These are phyloP conservation scores for Hemistola chrysoprasaria DNA, from an alignment of 2,888 invertebrate species.

Conservation along the genomic window DNA sequence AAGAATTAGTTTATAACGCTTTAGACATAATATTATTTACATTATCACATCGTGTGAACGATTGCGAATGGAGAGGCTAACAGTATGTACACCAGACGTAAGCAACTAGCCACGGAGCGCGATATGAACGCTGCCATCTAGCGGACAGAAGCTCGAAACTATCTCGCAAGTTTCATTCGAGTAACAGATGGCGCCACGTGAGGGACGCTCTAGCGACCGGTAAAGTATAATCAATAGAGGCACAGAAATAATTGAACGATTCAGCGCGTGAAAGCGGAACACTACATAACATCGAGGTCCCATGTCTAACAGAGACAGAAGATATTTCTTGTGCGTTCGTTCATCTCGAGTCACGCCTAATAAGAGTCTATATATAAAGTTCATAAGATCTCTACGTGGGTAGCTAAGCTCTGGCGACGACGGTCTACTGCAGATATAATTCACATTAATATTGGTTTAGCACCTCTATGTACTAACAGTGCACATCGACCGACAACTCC, in stretches of 20 bases:
- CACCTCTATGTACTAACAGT: conserved; percentile 15
- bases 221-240: conserved; percentile 30
- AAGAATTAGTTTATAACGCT: conserved; percentile 44
- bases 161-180: too few species aligned
- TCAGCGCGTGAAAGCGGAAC: conserved; percentile 39
- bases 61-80: conserved; percentile 36
- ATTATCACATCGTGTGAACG: conserved; percentile 63
- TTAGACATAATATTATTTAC: conserved; percentile 62
- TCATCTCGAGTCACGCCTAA: conserved; percentile 43
- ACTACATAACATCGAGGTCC: conserved; percentile 29
- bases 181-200: background rate
- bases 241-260: conserved; percentile 54
- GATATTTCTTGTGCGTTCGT: conserved; percentile 58
- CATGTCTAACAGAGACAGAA: conserved; percentile 21
- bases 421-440: conserved; percentile 25
- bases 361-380: conserved; percentile 40
- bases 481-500: conserved; percentile 20
- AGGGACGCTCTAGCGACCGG: conserved; percentile 17
- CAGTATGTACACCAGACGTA: conserved; percentile 31
- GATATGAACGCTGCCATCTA: too few species aligned
- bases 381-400: conserved; percentile 49
- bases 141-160: too few species aligned
- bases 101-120: background rate
- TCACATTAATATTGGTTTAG: conserved; percentile 7
- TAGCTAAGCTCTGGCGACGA: conserved; percentile 52